Base-by-base conservation (phyloP, 2,888 invertebrate genomes). In the Orchesella flavescens region DNA sequence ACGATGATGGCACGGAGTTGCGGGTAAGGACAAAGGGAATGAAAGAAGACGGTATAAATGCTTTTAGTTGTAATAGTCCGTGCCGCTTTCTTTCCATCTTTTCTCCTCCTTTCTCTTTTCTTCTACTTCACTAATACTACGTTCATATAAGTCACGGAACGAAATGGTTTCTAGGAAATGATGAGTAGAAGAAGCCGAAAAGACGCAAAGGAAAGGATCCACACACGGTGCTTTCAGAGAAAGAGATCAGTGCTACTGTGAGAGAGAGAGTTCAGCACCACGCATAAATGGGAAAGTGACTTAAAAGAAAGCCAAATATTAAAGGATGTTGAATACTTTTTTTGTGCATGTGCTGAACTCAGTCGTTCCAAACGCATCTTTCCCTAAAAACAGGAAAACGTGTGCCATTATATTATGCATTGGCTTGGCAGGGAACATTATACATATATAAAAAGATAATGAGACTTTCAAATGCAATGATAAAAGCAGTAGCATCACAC, bases 11-110 rank as follows among this genome's bases (percentile, higher is more conserved):
- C 72, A 78, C 61, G 66, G 68, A 68, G 53, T 49, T 53, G 71
- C 74, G 61, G 24, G 46, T 69, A 66, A 78, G 77, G 82, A 82
- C 78, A 83, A 83, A 77, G 34, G 44, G 63, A 82, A 75, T 17
- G 81, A 75, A 81, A 81, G 75, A 49, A 72, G 66, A 57, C 19
- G 78, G 13, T 10, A 46, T 53, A 75, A 74, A 73, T 72, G 71
- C 76, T 83, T 83, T 77, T 77, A 83, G 72, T 21, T 23, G 72
- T 72, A 81, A 73, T 80, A 66, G 73, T 73, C 55, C 71, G 61
- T n/a, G 61, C 61, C 72, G 57, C 53, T 74, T 80, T 75, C 68
- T 61, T 61, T 46, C 44, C n/a, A 5, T 57, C 17, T n/a, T 69
- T 59, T 66, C 49, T 65, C 46, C 69, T 23, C 55, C 34, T 72